Base-by-base conservation (phyloP, 1,140 invertebrate genomes). In the Micrasema minimum region DNA sequence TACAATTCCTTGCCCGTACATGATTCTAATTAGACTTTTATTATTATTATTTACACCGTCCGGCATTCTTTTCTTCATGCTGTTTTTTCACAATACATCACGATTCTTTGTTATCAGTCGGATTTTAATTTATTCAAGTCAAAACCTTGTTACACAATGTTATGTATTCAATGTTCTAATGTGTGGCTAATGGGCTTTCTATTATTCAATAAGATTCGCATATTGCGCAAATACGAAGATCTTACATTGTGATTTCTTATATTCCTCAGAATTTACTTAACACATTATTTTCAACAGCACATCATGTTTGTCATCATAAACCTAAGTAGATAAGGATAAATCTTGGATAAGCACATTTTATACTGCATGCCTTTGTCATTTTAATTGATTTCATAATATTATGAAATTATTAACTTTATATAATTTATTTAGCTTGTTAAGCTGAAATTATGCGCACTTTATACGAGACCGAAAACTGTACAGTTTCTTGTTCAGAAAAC, bases 21-120 rank as follows among this genome's bases (percentile, higher is more conserved):
- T 10, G 16, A 22, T 22, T 41, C 16, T 22, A 38, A 14, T 11
- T 59, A 9, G 37, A 16, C 35, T 41, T 41, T 59, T 59, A 9
- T 20, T 43, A 41, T 59, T 12, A 12, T 55, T 55, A 31, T 55
- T 55, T 55, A 55, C 26, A 31, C 7, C 23, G 26, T 16, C 51
- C 51, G 51, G 51, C 51, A 31, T 0, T 3, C 14, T 37, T 55
- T 53, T 12, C 4, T 45, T 2, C 14, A 45, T 45, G 3, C 41
- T 14, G 14, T 7, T 51, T 22, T 51, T 10, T 22, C 18, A 18
- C 38, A 38, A 14, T 59, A 22, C 14, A 22, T 22, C 18, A 7
- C 11, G 1, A 51, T 22, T 51, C 4, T 20, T 22, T 51, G 10
- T 4, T 18, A 51, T 18, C 11, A 1, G 1, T 7, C 3, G 11